Base-by-base conservation (phyloP, 2,888 invertebrate species). In the Hypercompe scribonia region DNA sequence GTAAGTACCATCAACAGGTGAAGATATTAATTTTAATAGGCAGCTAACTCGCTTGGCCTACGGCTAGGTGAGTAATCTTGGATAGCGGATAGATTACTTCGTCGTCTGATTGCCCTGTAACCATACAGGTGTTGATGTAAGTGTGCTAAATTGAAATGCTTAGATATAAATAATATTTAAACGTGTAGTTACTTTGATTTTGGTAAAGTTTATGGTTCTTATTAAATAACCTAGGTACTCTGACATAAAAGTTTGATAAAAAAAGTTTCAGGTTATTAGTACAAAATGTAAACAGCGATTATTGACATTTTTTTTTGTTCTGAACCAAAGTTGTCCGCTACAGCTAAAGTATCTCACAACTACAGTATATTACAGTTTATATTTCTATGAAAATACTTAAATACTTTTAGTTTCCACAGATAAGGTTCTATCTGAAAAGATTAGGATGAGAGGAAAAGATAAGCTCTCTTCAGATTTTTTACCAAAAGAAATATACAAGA, bases 11-110 rank as follows among this genome's bases (percentile, higher is more conserved):
- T 88, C 89, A 88, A 87, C 89, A 89, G 87, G 88, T 89, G 82
- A 77, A 75, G 85, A 72, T 75, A 84, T 81, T 88, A 85, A 87
- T 87, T 88, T 89, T 89, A 91, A 91, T 91, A 80, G 89, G 73
- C 75, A 78, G 79, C 84, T 84, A 91, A 91, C 90, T 81, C 73
- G 42, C 75, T 92, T 88, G 89, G 83, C 70, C 72, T 68, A 73
- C 72, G 81, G 81, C 77, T 81, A 75, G 65, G 77, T 75, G 78
- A 76, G 88, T 89, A 89, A 83, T 81, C 80, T 82, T 74, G 78
- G 87, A 86, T 86, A 78, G 85, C 78, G 79, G 80, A 71, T 73
- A 86, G 82, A 89, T 89, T 89, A 86, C 85, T 77, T 70, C 65
- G 31, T 31, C 50, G 21, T n/a, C 31, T 66, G 50, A 50, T 50